These are phyloP conservation scores for Peromyscus nudipes DNA, from an alignment of 2,797 vertebrate genomes.

Conservation along the genomic window DNA sequence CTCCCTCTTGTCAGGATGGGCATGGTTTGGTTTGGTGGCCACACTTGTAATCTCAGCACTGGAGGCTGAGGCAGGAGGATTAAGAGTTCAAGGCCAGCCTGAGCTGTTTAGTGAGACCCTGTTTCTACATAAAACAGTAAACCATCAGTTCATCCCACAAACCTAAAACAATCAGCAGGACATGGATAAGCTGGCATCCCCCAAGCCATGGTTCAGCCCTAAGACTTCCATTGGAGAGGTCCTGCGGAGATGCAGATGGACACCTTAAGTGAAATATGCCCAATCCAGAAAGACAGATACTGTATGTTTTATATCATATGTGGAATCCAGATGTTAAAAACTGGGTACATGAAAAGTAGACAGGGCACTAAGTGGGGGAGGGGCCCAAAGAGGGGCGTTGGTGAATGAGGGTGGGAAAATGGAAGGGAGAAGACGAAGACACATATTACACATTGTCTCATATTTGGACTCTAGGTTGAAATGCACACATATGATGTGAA, in stretches of 20 bases:
- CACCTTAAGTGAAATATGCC: background rate
- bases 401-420: background rate
- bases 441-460: background rate
- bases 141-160: background rate
- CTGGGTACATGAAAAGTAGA: background rate
- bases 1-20: background rate
- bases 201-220: accelerated
- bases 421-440: background rate
- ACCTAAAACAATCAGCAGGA: background rate
- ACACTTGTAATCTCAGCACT: background rate
- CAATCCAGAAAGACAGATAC: background rate
- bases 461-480: background rate
- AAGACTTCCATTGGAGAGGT: background rate
- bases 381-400: too few species aligned
- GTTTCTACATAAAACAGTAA: background rate
- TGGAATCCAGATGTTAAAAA: background rate
- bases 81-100: background rate
- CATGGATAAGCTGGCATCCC: background rate
- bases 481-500: background rate
- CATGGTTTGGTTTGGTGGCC: background rate
- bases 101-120: background rate
- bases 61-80: background rate
- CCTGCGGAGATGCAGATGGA: background rate
- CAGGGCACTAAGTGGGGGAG: background rate
- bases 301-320: background rate